Evolutionary conservation across 2,888 invertebrate genomes (phyloP).

Genomic region (Rotaria macrura): DNA sequence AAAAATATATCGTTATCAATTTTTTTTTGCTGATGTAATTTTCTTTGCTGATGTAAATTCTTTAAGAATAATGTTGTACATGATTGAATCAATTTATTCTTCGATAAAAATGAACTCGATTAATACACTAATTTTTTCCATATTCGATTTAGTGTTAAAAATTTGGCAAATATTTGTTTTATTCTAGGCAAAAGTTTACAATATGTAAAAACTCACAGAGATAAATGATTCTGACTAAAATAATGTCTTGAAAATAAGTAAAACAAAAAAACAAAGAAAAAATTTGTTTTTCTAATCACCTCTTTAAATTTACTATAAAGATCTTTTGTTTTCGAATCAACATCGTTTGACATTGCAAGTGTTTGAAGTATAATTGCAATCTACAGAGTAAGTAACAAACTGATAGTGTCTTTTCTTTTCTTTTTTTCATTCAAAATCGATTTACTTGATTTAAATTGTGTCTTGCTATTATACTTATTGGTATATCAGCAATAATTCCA

Average conservation of each 20-base stretch:
- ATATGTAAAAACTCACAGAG: constrained; percentile 1
- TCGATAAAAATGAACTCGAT: too few relatives aligned
- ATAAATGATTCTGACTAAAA: constrained; percentile 5
- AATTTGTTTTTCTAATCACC: constrained; percentile 40
- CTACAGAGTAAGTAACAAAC: constrained; percentile 58
- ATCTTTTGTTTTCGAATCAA: constrained; percentile 63
- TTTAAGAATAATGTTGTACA: too few relatives aligned
- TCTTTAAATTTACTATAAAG: constrained; percentile 70
- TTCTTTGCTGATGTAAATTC: too few relatives aligned
- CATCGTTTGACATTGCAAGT: constrained; percentile 72
- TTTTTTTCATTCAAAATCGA: not conserved
- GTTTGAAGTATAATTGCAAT: constrained; percentile 85
- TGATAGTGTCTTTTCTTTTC: not conserved
- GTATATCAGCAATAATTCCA: constrained; percentile 76
- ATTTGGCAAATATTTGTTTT: too few relatives aligned
- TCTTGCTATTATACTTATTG: constrained; percentile 76
- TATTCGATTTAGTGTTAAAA: too few relatives aligned
- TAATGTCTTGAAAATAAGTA: not conserved
- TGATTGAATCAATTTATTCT: too few relatives aligned
- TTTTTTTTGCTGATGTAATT: too few relatives aligned
- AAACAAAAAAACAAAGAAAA: not conserved
- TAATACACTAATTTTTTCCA: too few relatives aligned
- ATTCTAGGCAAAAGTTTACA: not conserved
- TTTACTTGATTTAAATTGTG: constrained; percentile 60
- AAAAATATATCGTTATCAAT: too few relatives aligned